Evolutionary conservation across 1,140 invertebrate species (phyloP).

Genomic region (Tetramorium alpestre): DNA sequence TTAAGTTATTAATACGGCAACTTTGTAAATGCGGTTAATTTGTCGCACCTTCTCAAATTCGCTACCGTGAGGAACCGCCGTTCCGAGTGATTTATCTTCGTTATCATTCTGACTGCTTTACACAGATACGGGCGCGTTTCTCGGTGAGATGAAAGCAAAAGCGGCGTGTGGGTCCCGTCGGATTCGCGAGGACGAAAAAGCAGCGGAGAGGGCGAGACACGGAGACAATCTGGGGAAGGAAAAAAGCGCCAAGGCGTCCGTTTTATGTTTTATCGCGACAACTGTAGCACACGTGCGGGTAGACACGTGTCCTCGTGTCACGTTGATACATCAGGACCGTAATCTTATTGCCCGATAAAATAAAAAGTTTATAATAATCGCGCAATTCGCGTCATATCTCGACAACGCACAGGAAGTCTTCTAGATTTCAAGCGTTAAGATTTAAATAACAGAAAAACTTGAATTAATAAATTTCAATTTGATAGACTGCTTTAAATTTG

Average conservation of each 20-base stretch:
- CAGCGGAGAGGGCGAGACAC: slow-evolving; percentile 14
- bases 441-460: background rate
- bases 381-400: background rate
- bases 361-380: background rate
- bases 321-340: slow-evolving; percentile 10
- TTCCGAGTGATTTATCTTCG: slow-evolving; percentile 51
- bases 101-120: slow-evolving; percentile 46
- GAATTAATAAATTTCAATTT: background rate
- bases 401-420: background rate
- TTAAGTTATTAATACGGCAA: slow-evolving; percentile 17
- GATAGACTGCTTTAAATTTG: background rate
- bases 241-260: slow-evolving; percentile 57
- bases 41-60: slow-evolving; percentile 20
- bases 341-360: slow-evolving; percentile 8
- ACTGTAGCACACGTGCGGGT: slow-evolving; percentile 43
- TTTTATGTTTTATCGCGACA: slow-evolving; percentile 64
- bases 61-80: background rate
- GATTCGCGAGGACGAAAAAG: slow-evolving; percentile 41
- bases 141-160: slow-evolving; percentile 67
- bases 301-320: background rate
- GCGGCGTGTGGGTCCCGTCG: slow-evolving; percentile 27
- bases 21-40: slow-evolving; percentile 19
- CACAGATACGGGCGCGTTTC: slow-evolving; percentile 47
- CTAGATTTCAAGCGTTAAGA: background rate
- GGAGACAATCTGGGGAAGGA: slow-evolving; percentile 61